Conservation (phyloP, 1,140 invertebrate species). For the Formica selysi region DNA sequence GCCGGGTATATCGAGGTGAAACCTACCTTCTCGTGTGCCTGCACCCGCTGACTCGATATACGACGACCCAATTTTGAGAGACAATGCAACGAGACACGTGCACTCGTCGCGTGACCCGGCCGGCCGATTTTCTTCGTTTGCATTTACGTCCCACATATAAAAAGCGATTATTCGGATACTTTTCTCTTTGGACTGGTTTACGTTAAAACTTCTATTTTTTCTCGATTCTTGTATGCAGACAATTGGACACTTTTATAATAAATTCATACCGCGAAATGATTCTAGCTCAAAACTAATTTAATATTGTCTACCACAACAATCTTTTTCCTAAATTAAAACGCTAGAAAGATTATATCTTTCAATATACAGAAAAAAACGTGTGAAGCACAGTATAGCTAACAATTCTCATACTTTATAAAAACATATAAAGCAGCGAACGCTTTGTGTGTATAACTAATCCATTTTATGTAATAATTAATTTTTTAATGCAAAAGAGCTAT, state of each 20-base stretch:
- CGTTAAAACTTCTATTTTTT: not conserved
- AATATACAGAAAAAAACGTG: not conserved
- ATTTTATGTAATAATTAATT: constrained; percentile 36
- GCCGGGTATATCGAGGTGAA: constrained; percentile 58
- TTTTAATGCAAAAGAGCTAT: not conserved
- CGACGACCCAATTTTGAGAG: constrained; percentile 60
- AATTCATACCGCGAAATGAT: not conserved
- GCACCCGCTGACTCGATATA: constrained; percentile 39
- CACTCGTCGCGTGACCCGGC: constrained; percentile 43
- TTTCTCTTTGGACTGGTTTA: not conserved
- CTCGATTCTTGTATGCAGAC: not conserved
- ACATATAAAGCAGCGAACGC: not conserved
- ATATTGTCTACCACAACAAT: not conserved
- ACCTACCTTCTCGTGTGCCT: constrained; percentile 54
- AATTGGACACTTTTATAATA: not conserved
- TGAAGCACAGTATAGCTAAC: not conserved
- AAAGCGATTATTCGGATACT: constrained; percentile 1
- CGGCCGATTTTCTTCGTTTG: constrained; percentile 65
- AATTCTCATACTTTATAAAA: not conserved
- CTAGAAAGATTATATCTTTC: not conserved
- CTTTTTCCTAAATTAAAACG: not conserved
- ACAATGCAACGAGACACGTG: constrained; percentile 66
- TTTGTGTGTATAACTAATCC: not conserved
- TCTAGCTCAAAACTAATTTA: not conserved
- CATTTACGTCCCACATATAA: constrained; percentile 16